A percentile compares a stretch with the other conserved stretches of the same genome.
Evolutionary conservation across 2,113 vertebrate species (phyloP).

Genomic region (Carettochelys insculpta): DNA sequence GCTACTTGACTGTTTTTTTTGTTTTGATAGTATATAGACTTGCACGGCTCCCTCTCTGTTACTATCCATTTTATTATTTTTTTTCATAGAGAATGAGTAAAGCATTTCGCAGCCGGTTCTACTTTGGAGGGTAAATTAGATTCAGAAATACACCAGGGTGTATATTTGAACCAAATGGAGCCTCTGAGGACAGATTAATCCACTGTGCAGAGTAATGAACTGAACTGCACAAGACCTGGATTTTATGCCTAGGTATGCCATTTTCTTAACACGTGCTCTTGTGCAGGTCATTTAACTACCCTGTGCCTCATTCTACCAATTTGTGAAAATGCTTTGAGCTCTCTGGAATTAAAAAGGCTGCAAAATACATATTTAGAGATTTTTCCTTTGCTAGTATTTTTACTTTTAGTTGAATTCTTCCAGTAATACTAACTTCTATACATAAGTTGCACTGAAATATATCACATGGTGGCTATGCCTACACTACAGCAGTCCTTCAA

Average conservation of each 20-base stretch:
- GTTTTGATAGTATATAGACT: too few relatives aligned
- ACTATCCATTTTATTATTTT: too few relatives aligned
- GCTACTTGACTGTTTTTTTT: too few relatives aligned
- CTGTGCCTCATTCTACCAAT: neutral
- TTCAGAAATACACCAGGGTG: neutral
- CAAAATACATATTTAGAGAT: neutral
- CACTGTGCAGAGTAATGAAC: neutral
- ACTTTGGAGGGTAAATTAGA: neutral
- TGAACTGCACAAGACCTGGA: neutral
- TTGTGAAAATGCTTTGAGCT: neutral
- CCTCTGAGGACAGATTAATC: neutral
- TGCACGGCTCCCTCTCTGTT: too few relatives aligned
- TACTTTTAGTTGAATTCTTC: neutral
- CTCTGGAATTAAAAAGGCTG: neutral
- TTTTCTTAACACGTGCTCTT: neutral
- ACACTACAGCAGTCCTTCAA: too few relatives aligned
- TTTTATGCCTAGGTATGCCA: neutral
- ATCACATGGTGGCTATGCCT: too few relatives aligned
- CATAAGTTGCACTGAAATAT: slow-evolving; percentile 17
- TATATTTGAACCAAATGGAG: neutral
- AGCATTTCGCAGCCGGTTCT: neutral
- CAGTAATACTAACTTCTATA: slow-evolving; percentile 17
- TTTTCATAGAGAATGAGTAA: neutral
- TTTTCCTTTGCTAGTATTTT: neutral
- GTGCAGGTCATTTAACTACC: neutral